phyloP scores from a whole-genome alignment of 2,888 invertebrate genomes.

The Metalampra italica region DNA sequence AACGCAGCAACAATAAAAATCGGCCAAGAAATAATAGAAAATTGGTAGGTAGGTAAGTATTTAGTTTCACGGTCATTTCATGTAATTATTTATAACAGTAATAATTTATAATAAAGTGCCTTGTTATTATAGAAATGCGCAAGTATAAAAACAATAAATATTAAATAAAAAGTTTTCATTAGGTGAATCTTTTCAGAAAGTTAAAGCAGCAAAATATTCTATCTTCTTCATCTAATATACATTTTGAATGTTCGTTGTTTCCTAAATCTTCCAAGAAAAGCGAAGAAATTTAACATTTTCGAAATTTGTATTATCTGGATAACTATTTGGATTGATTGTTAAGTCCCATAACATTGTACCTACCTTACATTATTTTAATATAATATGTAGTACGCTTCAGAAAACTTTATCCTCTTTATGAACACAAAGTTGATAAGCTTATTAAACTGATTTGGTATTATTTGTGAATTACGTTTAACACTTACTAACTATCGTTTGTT shows the following conservation, averaged over 20 bases:
- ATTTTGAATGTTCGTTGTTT: constrained; percentile 63
- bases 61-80: too few relatives aligned
- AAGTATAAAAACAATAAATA: too few relatives aligned
- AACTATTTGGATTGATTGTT: neutral
- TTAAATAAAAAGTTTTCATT: neutral
- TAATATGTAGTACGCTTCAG: neutral
- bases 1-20: neutral
- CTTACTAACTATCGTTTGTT: constrained; percentile 76
- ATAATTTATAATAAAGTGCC: too few relatives aligned
- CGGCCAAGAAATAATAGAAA: too few relatives aligned
- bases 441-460: constrained; percentile 56
- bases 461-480: constrained; percentile 70
- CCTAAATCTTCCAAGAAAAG: constrained; percentile 45
- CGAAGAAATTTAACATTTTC: neutral
- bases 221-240: constrained; percentile 20
- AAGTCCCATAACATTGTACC: neutral
- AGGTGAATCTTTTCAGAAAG: neutral
- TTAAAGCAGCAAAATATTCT: neutral
- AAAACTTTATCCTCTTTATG: constrained; percentile 10
- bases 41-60: too few relatives aligned
- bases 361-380: neutral
- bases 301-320: neutral
- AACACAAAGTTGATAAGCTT: constrained; percentile 52
- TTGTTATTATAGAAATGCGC: too few relatives aligned
- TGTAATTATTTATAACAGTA: too few relatives aligned